Conservation (phyloP, 2,888 invertebrate species). For the Silvanus unidentatus region DNA sequence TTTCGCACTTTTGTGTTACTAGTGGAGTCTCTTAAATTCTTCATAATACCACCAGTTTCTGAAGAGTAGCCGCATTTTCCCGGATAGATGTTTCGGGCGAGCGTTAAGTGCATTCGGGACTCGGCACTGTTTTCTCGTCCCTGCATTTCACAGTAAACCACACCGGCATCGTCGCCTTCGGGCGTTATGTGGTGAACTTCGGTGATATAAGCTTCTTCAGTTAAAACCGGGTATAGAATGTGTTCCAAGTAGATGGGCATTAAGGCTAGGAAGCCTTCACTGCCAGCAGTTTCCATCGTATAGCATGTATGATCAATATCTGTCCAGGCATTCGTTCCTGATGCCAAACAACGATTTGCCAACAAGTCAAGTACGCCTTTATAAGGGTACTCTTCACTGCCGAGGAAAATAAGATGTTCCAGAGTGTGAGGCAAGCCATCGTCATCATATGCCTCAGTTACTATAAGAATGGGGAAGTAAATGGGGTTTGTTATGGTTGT, state of each 20-base stretch:
- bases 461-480: slow-evolving; percentile 52
- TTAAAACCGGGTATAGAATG: slow-evolving; percentile 76
- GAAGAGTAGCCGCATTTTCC: slow-evolving; percentile 76
- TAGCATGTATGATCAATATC: slow-evolving; percentile 84
- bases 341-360: slow-evolving; percentile 84
- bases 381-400: slow-evolving; percentile 83
- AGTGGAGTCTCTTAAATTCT: slow-evolving; percentile 76
- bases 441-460: slow-evolving; percentile 86
- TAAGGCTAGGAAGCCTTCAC: slow-evolving; percentile 81
- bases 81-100: slow-evolving; percentile 71
- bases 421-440: slow-evolving; percentile 90
- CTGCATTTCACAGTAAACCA: slow-evolving; percentile 96
- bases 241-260: slow-evolving; percentile 89
- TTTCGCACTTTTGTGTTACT: slow-evolving; percentile 72
- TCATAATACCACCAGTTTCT: slow-evolving; percentile 79
- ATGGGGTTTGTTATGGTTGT: not conserved
- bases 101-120: slow-evolving; percentile 58
- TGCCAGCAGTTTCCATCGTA: slow-evolving; percentile 81
- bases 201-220: slow-evolving; percentile 77
- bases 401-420: slow-evolving; percentile 87
- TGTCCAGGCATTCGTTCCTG: slow-evolving; percentile 90
- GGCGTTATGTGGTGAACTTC: slow-evolving; percentile 90
- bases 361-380: slow-evolving; percentile 84
- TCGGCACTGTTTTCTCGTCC: slow-evolving; percentile 77
- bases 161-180: slow-evolving; percentile 84